phyloP scores from a whole-genome alignment of 2,113 vertebrate genomes.

The Tiliqua scincoides region DNA sequence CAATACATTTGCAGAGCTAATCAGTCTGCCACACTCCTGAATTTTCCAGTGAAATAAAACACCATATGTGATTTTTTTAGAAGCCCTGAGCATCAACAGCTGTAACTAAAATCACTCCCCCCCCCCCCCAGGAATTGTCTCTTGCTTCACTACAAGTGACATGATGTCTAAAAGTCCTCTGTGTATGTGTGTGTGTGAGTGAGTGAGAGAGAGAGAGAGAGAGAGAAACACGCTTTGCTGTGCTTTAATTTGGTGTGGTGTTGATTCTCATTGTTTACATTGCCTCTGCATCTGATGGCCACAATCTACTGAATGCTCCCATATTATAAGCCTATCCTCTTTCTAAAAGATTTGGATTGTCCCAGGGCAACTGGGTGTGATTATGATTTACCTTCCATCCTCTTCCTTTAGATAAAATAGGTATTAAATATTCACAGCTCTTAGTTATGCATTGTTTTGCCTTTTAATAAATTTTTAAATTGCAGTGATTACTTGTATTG shows the following conservation, averaged over 20 bases:
- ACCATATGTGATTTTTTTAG: neutral
- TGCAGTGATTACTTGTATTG: neutral
- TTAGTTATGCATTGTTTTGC: neutral
- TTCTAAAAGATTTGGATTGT: neutral
- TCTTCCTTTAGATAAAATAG: neutral
- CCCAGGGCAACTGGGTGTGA: neutral
- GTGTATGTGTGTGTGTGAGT: neutral
- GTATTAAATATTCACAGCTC: neutral
- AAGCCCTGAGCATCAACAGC: neutral
- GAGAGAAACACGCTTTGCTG: neutral
- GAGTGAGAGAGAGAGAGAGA: too few species aligned
- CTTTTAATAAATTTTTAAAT: neutral
- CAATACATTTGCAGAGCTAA: neutral
- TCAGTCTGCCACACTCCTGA: neutral
- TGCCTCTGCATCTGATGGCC: neutral
- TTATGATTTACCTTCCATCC: neutral
- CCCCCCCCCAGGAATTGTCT: neutral
- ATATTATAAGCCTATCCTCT: neutral
- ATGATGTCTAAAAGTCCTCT: neutral
- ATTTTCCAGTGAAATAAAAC: neutral
- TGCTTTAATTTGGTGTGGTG: neutral
- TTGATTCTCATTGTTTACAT: neutral
- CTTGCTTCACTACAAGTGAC: neutral
- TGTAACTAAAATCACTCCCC: neutral
- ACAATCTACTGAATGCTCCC: neutral